Base-by-base conservation (phyloP, 1,140 invertebrate species). In the Nebria ingens region DNA sequence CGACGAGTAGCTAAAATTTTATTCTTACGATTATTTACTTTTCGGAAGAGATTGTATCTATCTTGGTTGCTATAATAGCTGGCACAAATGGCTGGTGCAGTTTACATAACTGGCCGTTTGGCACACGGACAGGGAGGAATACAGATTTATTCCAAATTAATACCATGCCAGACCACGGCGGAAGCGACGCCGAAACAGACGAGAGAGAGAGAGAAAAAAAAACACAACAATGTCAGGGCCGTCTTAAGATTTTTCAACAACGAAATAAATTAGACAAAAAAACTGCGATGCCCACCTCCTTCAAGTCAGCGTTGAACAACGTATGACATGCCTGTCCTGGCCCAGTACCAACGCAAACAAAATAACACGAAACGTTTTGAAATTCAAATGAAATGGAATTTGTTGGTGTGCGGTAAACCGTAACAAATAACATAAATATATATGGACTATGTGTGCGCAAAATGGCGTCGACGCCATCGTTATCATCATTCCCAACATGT, bases 311-410 rank as follows among this genome's bases (percentile, higher is more conserved):
- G n/a, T n/a, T n/a, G n/a, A n/a, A n/a, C n/a, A n/a, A n/a, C n/a
- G n/a, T 29, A 29, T 29, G 4, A 13, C 4, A 4, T 29, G 13
- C 13, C 13, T 29, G 25, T 29, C 3, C 40, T 4, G 40, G 25
- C 25, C 25, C 40, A 45, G 40, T 29, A 29, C 4, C 4, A 29
- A 29, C 25, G 13, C 25, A 29, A 4, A 29, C 25, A 29, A 29
- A 45, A 45, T 9, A 17, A 17, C 40, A 45, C 17, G 9, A 45
- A 45, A 45, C 40, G 40, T 45, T 45, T 45, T 45, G 40, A 45
- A 45, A 12, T 45, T 45, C 40, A 45, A 45, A 45, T 45, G 40
- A 45, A 45, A 45, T 45, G 40, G 40, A 45, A 45, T 45, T 45
- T 45, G 40, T 45, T 45, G 40, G 40, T 11, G 40, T 45, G 40